phyloP scores from a whole-genome alignment of 2,888 invertebrate genomes.

The Pseudococcus viburni region DNA sequence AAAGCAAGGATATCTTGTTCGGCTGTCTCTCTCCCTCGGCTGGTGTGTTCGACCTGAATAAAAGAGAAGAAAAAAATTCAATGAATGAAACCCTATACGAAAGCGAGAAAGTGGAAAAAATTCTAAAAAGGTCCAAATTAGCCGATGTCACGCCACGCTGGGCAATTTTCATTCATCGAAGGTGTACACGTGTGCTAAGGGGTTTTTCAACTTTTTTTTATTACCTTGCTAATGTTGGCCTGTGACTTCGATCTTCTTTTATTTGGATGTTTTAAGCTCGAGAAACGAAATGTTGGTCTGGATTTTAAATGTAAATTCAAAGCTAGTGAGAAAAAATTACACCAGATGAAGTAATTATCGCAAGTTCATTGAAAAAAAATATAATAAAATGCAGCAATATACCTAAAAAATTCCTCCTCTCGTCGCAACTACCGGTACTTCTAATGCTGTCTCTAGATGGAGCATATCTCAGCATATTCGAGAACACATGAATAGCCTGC shows the following conservation, averaged over 20 bases:
- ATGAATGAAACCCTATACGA: background rate
- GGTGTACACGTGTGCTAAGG: background rate
- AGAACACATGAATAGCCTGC: slow-evolving; percentile 70
- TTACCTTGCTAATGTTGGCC: slow-evolving; percentile 70
- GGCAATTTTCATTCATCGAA: background rate
- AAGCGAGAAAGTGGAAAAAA: slow-evolving; percentile 5
- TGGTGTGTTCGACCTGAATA: slow-evolving; percentile 57
- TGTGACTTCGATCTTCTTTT: slow-evolving; percentile 71
- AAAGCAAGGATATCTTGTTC: slow-evolving; percentile 74
- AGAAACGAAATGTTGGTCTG: slow-evolving; percentile 69
- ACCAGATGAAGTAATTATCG: background rate
- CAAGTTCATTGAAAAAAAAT: slow-evolving; percentile 21
- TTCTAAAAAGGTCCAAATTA: background rate
- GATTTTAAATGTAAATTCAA: slow-evolving; percentile 69
- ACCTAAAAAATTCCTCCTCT: slow-evolving; percentile 69
- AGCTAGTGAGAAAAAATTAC: slow-evolving; percentile 66
- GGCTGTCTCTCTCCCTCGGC: slow-evolving; percentile 55
- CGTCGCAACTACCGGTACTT: slow-evolving; percentile 70
- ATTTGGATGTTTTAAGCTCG: slow-evolving; percentile 70
- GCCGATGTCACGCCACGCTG: background rate
- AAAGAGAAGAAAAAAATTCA: background rate
- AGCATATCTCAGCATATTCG: slow-evolving; percentile 70
- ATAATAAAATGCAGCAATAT: background rate
- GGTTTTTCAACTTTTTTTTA: background rate
- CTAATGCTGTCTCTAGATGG: slow-evolving; percentile 71